Percentiles rank a stretch among this genome's conserved stretches.
Conservation (phyloP, 2,888 invertebrate genomes). For the Romanomermis culicivorax region DNA sequence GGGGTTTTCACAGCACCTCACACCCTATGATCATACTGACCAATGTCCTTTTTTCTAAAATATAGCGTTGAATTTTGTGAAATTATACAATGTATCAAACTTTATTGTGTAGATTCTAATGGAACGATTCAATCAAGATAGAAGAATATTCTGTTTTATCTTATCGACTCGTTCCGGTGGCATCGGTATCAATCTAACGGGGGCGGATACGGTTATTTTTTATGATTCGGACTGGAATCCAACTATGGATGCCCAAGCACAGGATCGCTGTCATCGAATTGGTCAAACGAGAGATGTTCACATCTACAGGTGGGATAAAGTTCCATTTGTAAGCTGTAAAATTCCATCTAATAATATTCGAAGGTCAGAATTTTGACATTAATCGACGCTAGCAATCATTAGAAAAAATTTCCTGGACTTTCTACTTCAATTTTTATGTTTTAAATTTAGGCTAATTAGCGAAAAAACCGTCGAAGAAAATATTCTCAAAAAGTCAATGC, state of each 20-base stretch:
- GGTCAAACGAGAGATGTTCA: constrained; percentile 97
- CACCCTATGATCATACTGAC: too few species aligned
- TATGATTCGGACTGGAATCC: constrained; percentile 99
- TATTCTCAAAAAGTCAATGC: constrained; percentile 91
- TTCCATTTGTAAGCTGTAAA: too few species aligned
- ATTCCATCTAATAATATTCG: too few species aligned
- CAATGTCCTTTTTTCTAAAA: too few species aligned
- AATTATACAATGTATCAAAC: constrained; percentile 4
- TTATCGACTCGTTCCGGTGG: constrained; percentile 91
- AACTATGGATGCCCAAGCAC: constrained; percentile 85
- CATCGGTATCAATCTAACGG: constrained; percentile 89
- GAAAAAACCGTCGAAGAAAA: constrained; percentile 96
- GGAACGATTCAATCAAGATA: constrained; percentile 88
- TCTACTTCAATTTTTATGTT: too few species aligned
- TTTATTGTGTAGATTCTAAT: constrained; percentile 46
- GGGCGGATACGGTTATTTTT: constrained; percentile 96
- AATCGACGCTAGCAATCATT: too few species aligned
- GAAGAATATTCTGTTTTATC: constrained; percentile 85
- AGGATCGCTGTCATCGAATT: constrained; percentile 77
- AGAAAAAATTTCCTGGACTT: too few species aligned
- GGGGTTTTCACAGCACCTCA: not conserved
- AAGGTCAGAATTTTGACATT: too few species aligned
- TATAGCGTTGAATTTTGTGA: too few species aligned
- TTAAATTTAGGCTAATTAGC: constrained; percentile 54
- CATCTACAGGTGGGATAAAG: constrained; percentile 48